These are phyloP conservation scores for Decapterus maruadsi DNA, from an alignment of 2,797 vertebrate species.

Conservation along the genomic window DNA sequence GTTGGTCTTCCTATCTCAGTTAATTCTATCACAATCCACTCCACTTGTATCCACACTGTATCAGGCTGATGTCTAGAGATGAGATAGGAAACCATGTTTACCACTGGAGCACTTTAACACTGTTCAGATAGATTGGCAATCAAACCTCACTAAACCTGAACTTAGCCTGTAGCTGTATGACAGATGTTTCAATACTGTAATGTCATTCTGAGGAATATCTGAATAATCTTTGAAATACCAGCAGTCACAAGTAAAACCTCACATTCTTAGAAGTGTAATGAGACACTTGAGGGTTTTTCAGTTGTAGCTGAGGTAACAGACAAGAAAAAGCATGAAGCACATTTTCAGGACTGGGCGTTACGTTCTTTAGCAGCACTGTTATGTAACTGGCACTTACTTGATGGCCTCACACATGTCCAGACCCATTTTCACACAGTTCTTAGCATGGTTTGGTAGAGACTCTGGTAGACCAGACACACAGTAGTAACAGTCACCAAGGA, in stretches of 20 bases:
- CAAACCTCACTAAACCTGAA: neutral
- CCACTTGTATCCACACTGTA: neutral
- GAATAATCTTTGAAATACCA: conserved; percentile 9
- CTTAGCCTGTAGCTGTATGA: too few species aligned
- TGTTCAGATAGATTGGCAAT: neutral
- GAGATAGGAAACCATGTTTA: neutral
- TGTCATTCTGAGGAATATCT: neutral
- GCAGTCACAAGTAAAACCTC: conserved; percentile 12
- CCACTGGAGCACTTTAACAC: neutral
- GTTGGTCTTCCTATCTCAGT: neutral
- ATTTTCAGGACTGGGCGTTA: too few species aligned
- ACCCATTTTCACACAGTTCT: conserved; percentile 97
- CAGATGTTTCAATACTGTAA: conserved; percentile 2
- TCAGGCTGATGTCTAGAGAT: neutral
- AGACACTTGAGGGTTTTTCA: conserved; percentile 25
- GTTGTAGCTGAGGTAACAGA: conserved; percentile 1
- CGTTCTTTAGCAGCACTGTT: conserved; percentile 8
- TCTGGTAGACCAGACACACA: conserved; percentile 95
- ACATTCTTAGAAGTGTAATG: conserved; percentile 22
- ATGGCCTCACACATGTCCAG: conserved; percentile 97
- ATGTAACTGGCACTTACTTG: conserved; percentile 87
- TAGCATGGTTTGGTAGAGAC: conserved; percentile 93
- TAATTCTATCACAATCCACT: neutral
- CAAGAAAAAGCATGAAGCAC: conserved; percentile 6
- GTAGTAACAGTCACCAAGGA: conserved; percentile 97